Conservation (phyloP, 2,888 invertebrate genomes). For the Linnaemya vulpina region DNA sequence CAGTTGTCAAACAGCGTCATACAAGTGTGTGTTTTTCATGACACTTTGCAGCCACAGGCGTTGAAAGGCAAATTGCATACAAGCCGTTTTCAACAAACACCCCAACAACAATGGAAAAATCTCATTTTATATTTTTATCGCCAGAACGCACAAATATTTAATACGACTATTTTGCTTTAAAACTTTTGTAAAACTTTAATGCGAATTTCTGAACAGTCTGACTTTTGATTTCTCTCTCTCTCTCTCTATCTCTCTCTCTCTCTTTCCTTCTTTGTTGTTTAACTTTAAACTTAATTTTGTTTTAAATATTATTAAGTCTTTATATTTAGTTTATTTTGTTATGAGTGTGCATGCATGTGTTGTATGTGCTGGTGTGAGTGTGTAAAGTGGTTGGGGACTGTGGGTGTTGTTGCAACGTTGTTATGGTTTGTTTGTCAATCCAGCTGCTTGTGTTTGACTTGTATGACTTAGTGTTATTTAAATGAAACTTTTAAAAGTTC, state of each 20-base stretch:
- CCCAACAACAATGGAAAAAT: constrained; percentile 21
- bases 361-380: constrained; percentile 42
- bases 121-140: constrained; percentile 5
- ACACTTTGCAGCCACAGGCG: constrained; percentile 58
- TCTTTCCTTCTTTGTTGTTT: too few relatives aligned
- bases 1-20: constrained; percentile 49
- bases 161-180: constrained; percentile 1
- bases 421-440: constrained; percentile 20
- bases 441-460: constrained; percentile 59
- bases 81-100: constrained; percentile 30
- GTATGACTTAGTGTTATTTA: constrained; percentile 62
- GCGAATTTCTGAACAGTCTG: constrained; percentile 7
- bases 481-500: constrained; percentile 69
- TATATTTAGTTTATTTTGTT: constrained; percentile 5
- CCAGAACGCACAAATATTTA: constrained; percentile 31
- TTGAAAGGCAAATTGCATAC: constrained; percentile 62
- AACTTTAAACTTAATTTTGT: constrained; percentile 55
- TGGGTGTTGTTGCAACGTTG: constrained; percentile 34
- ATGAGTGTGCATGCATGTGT: not conserved
- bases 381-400: not conserved
- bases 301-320: constrained; percentile 36
- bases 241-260: constrained; percentile 9
- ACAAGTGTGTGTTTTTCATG: constrained; percentile 59
- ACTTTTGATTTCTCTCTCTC: constrained; percentile 7
- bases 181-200: constrained; percentile 54